These are phyloP conservation scores for Epsilonema sp. DNA, from an alignment of 2,888 invertebrate species.

Conservation along the genomic window DNA sequence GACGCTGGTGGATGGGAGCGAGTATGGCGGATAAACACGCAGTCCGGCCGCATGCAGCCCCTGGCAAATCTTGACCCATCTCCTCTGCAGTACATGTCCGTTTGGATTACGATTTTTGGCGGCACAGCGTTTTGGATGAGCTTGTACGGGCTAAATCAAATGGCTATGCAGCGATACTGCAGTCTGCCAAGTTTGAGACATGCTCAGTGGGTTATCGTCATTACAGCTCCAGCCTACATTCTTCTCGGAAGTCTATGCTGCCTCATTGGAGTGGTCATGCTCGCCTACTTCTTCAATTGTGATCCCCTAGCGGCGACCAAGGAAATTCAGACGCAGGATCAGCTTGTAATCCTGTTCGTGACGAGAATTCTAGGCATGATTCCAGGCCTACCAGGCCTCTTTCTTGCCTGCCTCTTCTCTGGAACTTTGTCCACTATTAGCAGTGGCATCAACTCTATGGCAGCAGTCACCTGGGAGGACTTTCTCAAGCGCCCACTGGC, in stretches of 20 bases:
- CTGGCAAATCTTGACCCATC: background rate
- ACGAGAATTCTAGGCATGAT: conserved; percentile 10
- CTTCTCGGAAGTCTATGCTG: background rate
- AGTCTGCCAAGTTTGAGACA: background rate
- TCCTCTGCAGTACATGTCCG: conserved; percentile 3
- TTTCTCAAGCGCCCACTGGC: too few relatives aligned
- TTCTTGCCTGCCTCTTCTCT: conserved; percentile 15
- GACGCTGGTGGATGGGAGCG: background rate
- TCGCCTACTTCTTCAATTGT: conserved; percentile 20
- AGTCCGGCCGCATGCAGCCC: background rate
- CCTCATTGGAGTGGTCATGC: conserved; percentile 14
- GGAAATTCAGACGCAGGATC: conserved; percentile 8
- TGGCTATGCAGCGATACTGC: conserved; percentile 4
- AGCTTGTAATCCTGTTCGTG: conserved; percentile 16
- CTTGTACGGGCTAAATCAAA: conserved; percentile 4
- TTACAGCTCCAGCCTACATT: background rate
- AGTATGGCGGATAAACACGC: background rate
- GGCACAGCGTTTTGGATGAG: conserved; percentile 5
- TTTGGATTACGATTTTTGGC: conserved; percentile 6
- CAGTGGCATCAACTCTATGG: conserved; percentile 21
- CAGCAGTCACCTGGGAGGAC: conserved; percentile 22
- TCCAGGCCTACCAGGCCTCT: conserved; percentile 21
- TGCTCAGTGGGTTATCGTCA: background rate
- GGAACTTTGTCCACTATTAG: conserved; percentile 21
- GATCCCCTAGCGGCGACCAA: conserved; percentile 18